Conservation (phyloP, 2,888 invertebrate genomes). For the Cataglyphis cursor region DNA sequence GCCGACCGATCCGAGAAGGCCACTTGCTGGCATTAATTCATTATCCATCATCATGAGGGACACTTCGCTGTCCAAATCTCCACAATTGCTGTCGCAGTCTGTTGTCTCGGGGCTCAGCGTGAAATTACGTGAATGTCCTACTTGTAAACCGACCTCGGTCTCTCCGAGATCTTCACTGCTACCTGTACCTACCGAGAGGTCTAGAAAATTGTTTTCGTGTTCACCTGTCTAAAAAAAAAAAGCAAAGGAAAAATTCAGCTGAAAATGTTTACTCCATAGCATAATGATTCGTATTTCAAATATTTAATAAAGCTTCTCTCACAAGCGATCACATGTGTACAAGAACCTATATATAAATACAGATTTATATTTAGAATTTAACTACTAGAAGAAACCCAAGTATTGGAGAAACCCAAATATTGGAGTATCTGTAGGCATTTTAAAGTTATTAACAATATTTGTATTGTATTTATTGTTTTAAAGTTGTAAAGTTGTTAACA, state of each 20-base stretch:
- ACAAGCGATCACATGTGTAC: not conserved
- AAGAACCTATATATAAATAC: conserved; percentile 35
- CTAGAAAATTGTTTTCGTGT: conserved; percentile 89
- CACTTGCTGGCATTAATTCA: conserved; percentile 87
- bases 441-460: not conserved
- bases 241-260: conserved; percentile 34
- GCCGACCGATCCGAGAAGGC: conserved; percentile 86
- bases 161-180: conserved; percentile 90
- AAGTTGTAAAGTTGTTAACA: not conserved
- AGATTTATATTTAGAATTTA: conserved; percentile 32
- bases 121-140: conserved; percentile 93
- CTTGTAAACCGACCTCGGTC: conserved; percentile 89
- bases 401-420: not conserved
- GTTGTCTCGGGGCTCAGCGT: conserved; percentile 97
- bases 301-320: not conserved
- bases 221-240: conserved; percentile 86
- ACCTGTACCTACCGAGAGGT: conserved; percentile 89
- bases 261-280: conserved; percentile 10
- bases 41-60: conserved; percentile 92
- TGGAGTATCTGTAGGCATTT: not conserved
- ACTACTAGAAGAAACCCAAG: conserved; percentile 14
- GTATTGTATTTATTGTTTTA: not conserved
- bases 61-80: conserved; percentile 95
- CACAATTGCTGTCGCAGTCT: conserved; percentile 95
- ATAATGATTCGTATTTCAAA: not conserved